A percentile compares a stretch with the other conserved stretches of the same genome.
These are phyloP conservation scores for Accipiter cooperii DNA, from an alignment of 2,113 vertebrate genomes.

Conservation along the genomic window DNA sequence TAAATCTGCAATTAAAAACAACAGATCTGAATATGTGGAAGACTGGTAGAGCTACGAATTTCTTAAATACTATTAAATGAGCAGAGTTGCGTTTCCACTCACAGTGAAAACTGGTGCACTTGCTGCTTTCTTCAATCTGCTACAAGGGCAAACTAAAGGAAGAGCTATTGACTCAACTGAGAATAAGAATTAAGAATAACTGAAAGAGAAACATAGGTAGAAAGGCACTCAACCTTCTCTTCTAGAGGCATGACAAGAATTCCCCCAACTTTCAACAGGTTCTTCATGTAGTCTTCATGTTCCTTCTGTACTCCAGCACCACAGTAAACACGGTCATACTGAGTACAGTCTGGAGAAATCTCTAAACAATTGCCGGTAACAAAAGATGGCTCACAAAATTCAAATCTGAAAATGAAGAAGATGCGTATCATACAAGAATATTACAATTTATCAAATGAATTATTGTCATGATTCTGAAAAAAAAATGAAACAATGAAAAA, in stretches of 20 bases:
- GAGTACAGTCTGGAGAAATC: conserved; percentile 85
- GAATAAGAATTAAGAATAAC: not conserved
- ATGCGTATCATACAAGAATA: not conserved
- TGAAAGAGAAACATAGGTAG: not conserved
- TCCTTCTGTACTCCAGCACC: conserved; percentile 95
- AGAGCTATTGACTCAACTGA: not conserved
- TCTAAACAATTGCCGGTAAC: conserved; percentile 94
- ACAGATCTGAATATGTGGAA: not conserved
- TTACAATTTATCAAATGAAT: not conserved
- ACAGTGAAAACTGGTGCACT: fast-evolving
- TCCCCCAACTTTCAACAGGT: conserved; percentile 89
- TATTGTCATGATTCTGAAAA: not conserved
- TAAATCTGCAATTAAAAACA: not conserved
- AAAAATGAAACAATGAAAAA: not conserved
- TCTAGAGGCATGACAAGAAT: conserved; percentile 96
- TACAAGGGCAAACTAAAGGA: not conserved
- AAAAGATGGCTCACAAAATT: conserved; percentile 95
- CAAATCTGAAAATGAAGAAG: conserved; percentile 78
- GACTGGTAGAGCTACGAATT: not conserved
- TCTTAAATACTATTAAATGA: not conserved
- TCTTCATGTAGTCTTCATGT: conserved; percentile 96
- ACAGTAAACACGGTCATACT: conserved; percentile 95
- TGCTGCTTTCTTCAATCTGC: not conserved
- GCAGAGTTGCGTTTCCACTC: not conserved
- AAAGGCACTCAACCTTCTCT: conserved; percentile 81